These are phyloP conservation scores for Hippasteria phrygiana DNA, from an alignment of 53 echinoderm and acorn worm species.

Conservation along the genomic window DNA sequence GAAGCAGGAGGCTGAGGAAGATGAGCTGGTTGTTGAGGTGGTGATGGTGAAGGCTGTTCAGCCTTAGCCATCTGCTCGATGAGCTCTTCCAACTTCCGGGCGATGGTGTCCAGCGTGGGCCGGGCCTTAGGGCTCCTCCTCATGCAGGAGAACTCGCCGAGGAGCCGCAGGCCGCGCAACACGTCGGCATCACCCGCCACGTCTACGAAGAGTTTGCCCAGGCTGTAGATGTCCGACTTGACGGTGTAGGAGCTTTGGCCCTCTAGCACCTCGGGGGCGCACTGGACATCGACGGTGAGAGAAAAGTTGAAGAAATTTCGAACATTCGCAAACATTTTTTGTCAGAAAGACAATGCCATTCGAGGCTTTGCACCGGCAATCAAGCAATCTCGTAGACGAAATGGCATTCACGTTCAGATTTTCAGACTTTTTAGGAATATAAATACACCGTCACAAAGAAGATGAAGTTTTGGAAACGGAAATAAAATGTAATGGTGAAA, in stretches of 20 bases:
- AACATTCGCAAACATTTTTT: too few relatives aligned
- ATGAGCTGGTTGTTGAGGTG: not conserved
- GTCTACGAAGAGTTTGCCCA: conserved; percentile 27
- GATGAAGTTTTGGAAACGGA: too few relatives aligned
- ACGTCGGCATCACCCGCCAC: not conserved
- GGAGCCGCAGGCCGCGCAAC: not conserved
- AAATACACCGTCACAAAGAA: too few relatives aligned
- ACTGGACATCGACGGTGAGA: not conserved
- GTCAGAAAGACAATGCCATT: too few relatives aligned
- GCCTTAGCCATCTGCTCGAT: not conserved
- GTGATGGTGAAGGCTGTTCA: not conserved
- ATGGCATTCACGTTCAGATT: too few relatives aligned
- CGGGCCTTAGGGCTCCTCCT: not conserved
- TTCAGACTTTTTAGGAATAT: too few relatives aligned
- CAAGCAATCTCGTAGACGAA: too few relatives aligned
- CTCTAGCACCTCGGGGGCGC: conserved; percentile 37
- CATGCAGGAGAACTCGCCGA: conserved; percentile 55
- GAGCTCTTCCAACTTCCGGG: not conserved
- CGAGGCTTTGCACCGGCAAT: too few relatives aligned
- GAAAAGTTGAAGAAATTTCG: not conserved
- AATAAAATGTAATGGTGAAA: too few relatives aligned
- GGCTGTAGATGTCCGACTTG: conserved; percentile 43
- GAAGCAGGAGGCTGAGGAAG: not conserved
- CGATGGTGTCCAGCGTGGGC: conserved; percentile 14
- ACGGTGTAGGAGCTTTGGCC: not conserved